Percentiles rank a stretch among this genome's conserved stretches.
Evolutionary conservation across 2,113 vertebrate genomes (phyloP).

Genomic region (Lamprotornis superbus): DNA sequence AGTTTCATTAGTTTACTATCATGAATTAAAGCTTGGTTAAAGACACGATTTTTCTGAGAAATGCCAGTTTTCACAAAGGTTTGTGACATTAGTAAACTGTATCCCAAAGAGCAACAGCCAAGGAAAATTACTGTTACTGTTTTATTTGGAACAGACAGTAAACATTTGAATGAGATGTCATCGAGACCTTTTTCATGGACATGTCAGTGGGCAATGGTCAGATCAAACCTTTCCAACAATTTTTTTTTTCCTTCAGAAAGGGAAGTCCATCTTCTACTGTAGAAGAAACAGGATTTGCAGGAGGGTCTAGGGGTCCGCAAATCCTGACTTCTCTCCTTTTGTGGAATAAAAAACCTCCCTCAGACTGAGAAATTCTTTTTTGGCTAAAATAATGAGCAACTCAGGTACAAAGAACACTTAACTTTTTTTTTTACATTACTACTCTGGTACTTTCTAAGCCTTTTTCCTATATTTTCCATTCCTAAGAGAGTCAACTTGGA

Average conservation of each 20-base stretch:
- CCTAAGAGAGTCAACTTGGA: background rate
- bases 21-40: background rate
- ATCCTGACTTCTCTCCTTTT: background rate
- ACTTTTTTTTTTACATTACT: background rate
- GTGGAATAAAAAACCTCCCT: background rate
- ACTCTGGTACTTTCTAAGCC: background rate
- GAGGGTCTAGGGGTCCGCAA: background rate
- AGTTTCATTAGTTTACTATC: background rate
- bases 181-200: background rate
- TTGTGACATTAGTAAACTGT: background rate
- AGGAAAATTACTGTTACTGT: background rate
- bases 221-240: background rate
- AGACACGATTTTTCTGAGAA: background rate
- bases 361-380: background rate
- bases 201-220: background rate
- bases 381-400: background rate
- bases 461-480: background rate
- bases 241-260: background rate
- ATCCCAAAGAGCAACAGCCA: background rate
- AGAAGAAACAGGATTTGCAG: background rate
- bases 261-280: background rate
- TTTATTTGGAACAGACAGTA: background rate
- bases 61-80: background rate
- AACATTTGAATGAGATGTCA: background rate
- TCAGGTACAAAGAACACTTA: background rate